A percentile compares a stretch with the other conserved stretches of the same genome.
Evolutionary conservation across 2,797 vertebrate species (phyloP).

Genomic region (Lepidocolaptes lacrymiger): DNA sequence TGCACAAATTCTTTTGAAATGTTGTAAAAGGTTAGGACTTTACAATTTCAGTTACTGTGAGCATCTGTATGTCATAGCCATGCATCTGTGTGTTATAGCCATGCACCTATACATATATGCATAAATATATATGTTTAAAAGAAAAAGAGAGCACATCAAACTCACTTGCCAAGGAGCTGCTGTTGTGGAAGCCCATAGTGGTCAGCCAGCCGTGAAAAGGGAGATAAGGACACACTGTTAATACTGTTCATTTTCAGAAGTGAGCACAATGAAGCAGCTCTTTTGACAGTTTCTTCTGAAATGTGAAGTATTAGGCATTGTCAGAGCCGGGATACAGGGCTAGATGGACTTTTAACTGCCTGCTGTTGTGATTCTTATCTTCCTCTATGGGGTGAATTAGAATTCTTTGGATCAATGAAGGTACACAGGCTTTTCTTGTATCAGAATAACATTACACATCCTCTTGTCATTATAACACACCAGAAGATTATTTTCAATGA

Average conservation of each 20-base stretch:
- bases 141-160: neutral
- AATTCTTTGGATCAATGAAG: conserved; percentile 66
- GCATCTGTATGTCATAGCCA: neutral
- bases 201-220: neutral
- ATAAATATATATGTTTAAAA: neutral
- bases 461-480: conserved; percentile 42
- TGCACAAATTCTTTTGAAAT: neutral
- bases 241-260: conserved; percentile 24
- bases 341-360: conserved; percentile 42
- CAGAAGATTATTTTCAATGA: conserved; percentile 53
- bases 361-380: conserved; percentile 56
- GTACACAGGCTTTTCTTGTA: conserved; percentile 63
- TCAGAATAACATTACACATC: conserved; percentile 53
- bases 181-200: neutral
- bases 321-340: conserved; percentile 1
- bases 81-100: neutral
- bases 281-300: conserved; percentile 44
- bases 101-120: neutral
- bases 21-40: neutral
- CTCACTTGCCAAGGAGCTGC: neutral
- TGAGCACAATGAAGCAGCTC: neutral
- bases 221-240: neutral
- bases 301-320: conserved; percentile 21
- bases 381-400: conserved; percentile 32
- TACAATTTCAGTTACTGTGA: neutral